Percentiles rank a stretch among this genome's conserved stretches.
Conservation (phyloP, 1,140 invertebrate species). For the Idris sp. region DNA sequence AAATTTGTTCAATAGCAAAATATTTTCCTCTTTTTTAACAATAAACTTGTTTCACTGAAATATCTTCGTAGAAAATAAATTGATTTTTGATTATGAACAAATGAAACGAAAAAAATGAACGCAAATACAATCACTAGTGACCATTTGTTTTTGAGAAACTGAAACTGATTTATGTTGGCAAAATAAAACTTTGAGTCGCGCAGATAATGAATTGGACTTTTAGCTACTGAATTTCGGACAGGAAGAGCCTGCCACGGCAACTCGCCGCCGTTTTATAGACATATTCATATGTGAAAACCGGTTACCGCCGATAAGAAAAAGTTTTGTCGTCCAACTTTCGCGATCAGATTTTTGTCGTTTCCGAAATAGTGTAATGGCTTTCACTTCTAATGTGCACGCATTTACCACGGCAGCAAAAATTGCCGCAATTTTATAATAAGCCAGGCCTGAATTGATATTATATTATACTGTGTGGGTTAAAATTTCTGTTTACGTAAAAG, state of each 20-base stretch:
- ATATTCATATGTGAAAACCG: slow-evolving; percentile 68
- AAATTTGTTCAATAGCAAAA: too few species aligned
- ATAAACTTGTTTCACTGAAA: too few species aligned
- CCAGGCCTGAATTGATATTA: slow-evolving; percentile 10
- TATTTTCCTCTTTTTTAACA: too few species aligned
- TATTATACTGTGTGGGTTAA: slow-evolving; percentile 24
- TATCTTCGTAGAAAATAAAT: too few species aligned
- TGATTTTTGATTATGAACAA: too few species aligned
- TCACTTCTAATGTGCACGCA: slow-evolving; percentile 70
- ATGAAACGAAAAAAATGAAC: not conserved
- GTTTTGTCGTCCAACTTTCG: slow-evolving; percentile 71
- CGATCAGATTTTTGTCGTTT: slow-evolving; percentile 70
- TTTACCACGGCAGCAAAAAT: slow-evolving; percentile 38
- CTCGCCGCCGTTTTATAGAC: slow-evolving; percentile 37
- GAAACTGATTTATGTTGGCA: slow-evolving; percentile 27
- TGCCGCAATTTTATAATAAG: slow-evolving; percentile 10
- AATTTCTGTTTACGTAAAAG: slow-evolving; percentile 48
- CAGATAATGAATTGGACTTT: slow-evolving; percentile 17
- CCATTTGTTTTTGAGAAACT: slow-evolving; percentile 18
- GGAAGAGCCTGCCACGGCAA: slow-evolving; percentile 26
- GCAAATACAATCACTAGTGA: not conserved
- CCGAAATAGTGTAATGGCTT: slow-evolving; percentile 77
- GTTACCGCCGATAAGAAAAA: slow-evolving; percentile 72
- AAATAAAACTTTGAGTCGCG: slow-evolving; percentile 25
- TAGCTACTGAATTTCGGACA: slow-evolving; percentile 12